Percentiles rank a stretch among this genome's conserved stretches.
Conservation (phyloP, 2,113 vertebrate genomes). For the Mus musculus region DNA sequence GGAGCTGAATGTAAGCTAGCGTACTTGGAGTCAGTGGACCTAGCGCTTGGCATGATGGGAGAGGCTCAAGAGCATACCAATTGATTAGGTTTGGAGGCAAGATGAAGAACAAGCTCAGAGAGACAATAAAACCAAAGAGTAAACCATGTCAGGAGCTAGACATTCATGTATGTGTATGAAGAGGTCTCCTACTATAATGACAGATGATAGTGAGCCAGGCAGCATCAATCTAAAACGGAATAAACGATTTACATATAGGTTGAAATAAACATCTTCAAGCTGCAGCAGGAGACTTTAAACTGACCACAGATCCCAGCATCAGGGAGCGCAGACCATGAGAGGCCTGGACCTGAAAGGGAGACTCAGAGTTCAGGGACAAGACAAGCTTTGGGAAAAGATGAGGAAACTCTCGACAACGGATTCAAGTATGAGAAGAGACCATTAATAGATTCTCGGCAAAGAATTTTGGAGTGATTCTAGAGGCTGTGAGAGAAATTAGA, state of each 20-base stretch:
- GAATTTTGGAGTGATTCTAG: background rate
- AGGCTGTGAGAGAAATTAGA: background rate
- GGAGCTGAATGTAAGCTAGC: background rate
- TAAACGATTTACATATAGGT: too few relatives aligned
- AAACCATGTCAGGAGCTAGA: background rate
- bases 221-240: background rate
- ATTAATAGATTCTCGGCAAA: background rate
- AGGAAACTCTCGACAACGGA: background rate
- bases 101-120: background rate
- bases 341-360: background rate
- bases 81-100: too few relatives aligned
- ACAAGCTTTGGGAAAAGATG: background rate
- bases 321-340: background rate
- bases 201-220: background rate
- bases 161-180: background rate
- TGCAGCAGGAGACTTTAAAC: background rate
- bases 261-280: background rate
- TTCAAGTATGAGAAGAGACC: background rate
- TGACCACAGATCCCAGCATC: background rate
- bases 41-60: background rate
- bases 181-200: background rate
- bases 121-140: background rate
- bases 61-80: background rate
- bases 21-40: background rate
- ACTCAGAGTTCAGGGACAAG: background rate